Evolutionary conservation across 2,888 invertebrate genomes (phyloP).

Genomic region (Drosophila longiperda): DNA sequence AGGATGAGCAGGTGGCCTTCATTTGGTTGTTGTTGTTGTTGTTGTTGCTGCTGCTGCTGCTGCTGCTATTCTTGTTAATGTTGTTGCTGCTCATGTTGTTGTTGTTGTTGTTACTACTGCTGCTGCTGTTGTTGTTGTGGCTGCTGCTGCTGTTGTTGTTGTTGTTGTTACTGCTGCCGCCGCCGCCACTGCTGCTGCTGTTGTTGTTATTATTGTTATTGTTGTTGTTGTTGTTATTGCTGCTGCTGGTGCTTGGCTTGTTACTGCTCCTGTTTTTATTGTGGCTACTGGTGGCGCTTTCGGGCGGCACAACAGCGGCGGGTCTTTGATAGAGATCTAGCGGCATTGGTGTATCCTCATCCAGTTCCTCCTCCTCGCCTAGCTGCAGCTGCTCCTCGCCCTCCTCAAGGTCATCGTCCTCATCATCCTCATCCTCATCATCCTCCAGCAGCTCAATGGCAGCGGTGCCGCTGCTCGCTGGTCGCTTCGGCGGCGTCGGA

Average conservation of each 20-base stretch:
- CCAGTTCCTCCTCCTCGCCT: conserved; percentile 41
- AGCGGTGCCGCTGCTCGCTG: conserved; percentile 44
- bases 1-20: conserved; percentile 54
- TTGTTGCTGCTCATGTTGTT: conserved; percentile 37
- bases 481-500: conserved; percentile 82
- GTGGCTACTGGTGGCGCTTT: conserved; percentile 30
- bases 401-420: conserved; percentile 43
- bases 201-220: conserved; percentile 14
- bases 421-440: conserved; percentile 56
- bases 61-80: conserved; percentile 27
- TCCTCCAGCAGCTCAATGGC: conserved; percentile 60
- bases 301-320: conserved; percentile 52
- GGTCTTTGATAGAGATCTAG: conserved; percentile 85
- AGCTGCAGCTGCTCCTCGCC: conserved; percentile 22
- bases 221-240: conserved; percentile 29
- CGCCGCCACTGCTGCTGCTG: conserved; percentile 25
- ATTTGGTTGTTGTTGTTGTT: conserved; percentile 68
- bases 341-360: conserved; percentile 79
- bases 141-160: conserved; percentile 55
- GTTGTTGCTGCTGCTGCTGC: conserved; percentile 48
- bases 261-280: conserved; percentile 9
- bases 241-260: conserved; percentile 24
- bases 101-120: conserved; percentile 56
- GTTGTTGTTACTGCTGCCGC: conserved; percentile 65
- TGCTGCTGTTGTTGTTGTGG: conserved; percentile 27